phyloP scores from a whole-genome alignment of 2,797 vertebrate genomes.

The Sardinella longiceps region DNA sequence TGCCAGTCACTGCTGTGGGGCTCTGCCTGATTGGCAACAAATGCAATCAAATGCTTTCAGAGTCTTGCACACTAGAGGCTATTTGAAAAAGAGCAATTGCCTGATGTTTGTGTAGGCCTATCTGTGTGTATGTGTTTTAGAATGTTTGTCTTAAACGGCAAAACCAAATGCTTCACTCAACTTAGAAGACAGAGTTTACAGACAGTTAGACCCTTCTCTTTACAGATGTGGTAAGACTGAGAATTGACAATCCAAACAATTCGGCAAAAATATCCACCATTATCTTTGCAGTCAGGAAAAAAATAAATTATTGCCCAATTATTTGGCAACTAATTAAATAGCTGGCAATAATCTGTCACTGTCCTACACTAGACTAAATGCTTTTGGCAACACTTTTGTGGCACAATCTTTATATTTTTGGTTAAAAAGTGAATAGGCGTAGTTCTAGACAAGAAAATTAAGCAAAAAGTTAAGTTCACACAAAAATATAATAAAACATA shows the following conservation, averaged over 20 bases:
- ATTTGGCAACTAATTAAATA: no score
- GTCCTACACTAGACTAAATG: no score
- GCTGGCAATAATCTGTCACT: no score
- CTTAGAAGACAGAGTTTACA: neutral
- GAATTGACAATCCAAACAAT: neutral
- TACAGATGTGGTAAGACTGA: neutral
- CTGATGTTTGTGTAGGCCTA: neutral
- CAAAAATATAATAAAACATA: no score
- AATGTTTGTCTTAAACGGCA: neutral
- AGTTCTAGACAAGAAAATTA: no score
- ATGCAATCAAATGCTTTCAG: constrained; percentile 4
- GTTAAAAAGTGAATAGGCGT: neutral
- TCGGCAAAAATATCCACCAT: neutral
- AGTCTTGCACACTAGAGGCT: no score
- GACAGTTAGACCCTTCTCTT: no score
- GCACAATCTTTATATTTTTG: neutral
- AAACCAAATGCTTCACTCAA: neutral
- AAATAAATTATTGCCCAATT: no score
- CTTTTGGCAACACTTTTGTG: neutral
- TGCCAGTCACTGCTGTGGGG: neutral
- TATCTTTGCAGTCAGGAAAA: neutral
- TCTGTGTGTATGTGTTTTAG: neutral
- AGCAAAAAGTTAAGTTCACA: neutral
- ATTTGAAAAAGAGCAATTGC: neutral
- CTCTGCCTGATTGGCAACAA: neutral